Base-by-base conservation (phyloP, 2,888 invertebrate genomes). In the Adineta ricciae region DNA sequence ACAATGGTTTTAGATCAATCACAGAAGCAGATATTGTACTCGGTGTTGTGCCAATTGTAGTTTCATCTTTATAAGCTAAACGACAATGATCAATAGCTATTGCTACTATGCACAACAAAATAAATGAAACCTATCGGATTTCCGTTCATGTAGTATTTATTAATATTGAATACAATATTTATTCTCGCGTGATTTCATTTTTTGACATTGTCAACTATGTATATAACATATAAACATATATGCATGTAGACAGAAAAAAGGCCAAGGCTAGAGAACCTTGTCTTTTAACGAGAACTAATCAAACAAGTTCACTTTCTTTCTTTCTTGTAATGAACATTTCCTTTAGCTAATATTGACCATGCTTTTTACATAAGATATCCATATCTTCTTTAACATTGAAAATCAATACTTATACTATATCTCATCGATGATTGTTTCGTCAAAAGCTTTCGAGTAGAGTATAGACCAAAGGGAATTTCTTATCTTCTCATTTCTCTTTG, bases 41-140 rank as follows among this genome's bases (percentile, higher is more conserved):
- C 0, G 21, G 41, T n/a, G 4, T 36, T 24, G 38, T n/a, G 7
- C 11, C 11, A 41, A 21, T 38, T 41, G 1, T n/a, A 41, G 78
- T 9, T 32, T 78, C 78, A 41, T 78, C 78, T 38, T 78, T 78
- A 8, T 78, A 78, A 78, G n/a, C 78, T 78, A 78, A 78, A 78
- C 14, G 32, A 78, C 32, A 78, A 78, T 11, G 41, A 78, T 41
- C 38, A 41, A 41, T 3, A n/a, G 9, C 19, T 21, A 41, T 78
- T 24, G 41, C n/a, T 41, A n/a, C 41, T 41, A 24, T 41, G n/a
- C 38, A 78, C 21, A 19, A 32, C 19, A 32, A 64, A 64, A 16
- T 32, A 8, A 32, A 19, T 16, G 19, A 64, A 64, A 32, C 27
- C 27, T 32, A 64, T 64, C 64, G 64, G 64, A 64, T 64, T 64